phyloP scores from a whole-genome alignment of 1,140 invertebrate species.

The Heliconius himera region DNA sequence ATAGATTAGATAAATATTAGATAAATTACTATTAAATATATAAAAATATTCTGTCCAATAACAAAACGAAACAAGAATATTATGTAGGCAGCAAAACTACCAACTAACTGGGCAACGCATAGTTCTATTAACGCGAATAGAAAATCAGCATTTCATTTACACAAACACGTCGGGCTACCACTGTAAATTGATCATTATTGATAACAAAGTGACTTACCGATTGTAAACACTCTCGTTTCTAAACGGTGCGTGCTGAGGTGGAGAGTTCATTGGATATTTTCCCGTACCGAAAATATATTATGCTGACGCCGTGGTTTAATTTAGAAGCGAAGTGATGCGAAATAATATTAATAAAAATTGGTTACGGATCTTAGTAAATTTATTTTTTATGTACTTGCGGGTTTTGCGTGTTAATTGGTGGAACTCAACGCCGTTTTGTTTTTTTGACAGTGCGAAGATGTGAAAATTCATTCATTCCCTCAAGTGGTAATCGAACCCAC shows the following conservation, averaged over 20 bases:
- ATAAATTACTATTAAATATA: too few species aligned
- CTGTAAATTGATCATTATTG: conserved; percentile 51
- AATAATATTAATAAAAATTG: not conserved
- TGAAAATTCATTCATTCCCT: too few species aligned
- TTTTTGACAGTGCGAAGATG: too few species aligned
- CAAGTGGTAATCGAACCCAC: too few species aligned
- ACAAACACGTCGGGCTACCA: conserved; percentile 38
- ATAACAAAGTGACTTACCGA: conserved; percentile 45
- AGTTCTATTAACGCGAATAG: conserved; percentile 12
- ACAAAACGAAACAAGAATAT: not conserved
- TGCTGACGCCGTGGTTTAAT: conserved; percentile 22
- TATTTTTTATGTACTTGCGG: too few species aligned
- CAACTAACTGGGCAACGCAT: not conserved
- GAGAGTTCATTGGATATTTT: conserved; percentile 29
- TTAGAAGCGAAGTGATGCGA: not conserved
- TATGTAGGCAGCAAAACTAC: not conserved
- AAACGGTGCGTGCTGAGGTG: conserved; percentile 10
- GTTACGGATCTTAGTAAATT: not conserved
- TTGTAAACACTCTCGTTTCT: conserved; percentile 28
- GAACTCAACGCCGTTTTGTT: too few species aligned
- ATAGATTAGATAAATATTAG: too few species aligned
- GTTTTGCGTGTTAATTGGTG: not conserved
- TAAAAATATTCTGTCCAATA: too few species aligned
- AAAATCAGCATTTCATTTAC: conserved; percentile 38
- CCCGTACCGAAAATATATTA: conserved; percentile 22